Percentiles rank a stretch among this genome's conserved stretches.
These are phyloP conservation scores for Meandrina meandrites DNA, from an alignment of 92 coral and sea anemone genomes.

Conservation along the genomic window DNA sequence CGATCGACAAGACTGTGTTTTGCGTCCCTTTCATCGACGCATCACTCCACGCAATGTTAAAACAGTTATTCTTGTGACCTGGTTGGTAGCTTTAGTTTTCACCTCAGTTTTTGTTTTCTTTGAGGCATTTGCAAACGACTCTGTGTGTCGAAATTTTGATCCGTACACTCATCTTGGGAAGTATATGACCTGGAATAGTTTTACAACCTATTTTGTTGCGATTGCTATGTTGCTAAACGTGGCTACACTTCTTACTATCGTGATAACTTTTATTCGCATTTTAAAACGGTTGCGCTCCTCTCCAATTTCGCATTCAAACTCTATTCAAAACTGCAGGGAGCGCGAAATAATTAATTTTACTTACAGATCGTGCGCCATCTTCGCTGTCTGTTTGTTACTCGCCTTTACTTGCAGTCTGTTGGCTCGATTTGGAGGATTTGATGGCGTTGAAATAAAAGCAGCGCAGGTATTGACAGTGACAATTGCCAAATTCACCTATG, in stretches of 20 bases:
- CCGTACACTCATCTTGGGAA: neutral
- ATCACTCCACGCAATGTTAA: neutral
- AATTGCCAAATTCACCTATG: neutral
- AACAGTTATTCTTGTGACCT: neutral
- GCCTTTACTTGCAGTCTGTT: too few species aligned
- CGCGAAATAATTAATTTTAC: neutral
- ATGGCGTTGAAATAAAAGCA: neutral
- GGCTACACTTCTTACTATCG: neutral
- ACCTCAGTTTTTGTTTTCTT: neutral
- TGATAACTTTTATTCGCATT: neutral
- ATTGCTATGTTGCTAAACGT: neutral
- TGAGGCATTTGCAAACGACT: neutral
- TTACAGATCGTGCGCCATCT: neutral
- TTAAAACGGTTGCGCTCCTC: neutral
- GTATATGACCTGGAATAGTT: neutral
- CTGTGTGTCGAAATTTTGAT: neutral
- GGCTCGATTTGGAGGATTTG: neutral
- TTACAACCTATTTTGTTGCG: neutral
- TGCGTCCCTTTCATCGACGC: slow-evolving; percentile 19
- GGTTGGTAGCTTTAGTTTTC: neutral
- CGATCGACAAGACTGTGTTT: slow-evolving; percentile 21
- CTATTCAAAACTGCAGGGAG: neutral
- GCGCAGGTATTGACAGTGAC: neutral
- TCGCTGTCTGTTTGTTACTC: neutral
- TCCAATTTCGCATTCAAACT: neutral